These are phyloP conservation scores for Macrosiphum euphorbiae DNA, from an alignment of 2,888 invertebrate genomes.

Conservation along the genomic window DNA sequence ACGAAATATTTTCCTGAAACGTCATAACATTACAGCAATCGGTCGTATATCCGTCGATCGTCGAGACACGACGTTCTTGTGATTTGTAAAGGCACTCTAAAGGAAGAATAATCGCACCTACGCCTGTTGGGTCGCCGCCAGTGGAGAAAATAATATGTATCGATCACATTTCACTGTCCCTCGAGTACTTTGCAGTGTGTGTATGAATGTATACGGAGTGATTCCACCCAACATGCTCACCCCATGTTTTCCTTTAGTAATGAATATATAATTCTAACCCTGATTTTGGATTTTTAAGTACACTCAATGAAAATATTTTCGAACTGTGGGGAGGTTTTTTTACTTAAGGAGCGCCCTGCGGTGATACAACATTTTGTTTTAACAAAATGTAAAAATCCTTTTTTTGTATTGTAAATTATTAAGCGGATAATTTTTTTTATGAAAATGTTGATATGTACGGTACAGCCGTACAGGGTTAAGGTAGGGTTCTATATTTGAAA, in stretches of 20 bases:
- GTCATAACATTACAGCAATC: not conserved
- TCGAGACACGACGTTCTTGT: not conserved
- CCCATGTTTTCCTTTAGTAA: not conserved
- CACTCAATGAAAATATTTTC: not conserved
- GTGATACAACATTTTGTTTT: not conserved
- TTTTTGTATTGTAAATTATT: not conserved
- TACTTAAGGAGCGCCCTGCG: not conserved
- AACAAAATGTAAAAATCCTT: rapidly evolving
- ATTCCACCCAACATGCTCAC: not conserved
- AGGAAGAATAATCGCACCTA: not conserved
- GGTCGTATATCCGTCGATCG: not conserved
- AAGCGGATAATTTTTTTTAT: not conserved
- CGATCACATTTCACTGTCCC: not conserved
- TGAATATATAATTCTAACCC: not conserved
- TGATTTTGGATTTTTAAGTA: not conserved
- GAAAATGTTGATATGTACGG: not conserved
- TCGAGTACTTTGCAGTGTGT: not conserved
- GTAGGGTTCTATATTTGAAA: no score
- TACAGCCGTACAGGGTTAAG: no score
- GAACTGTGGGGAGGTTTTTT: not conserved
- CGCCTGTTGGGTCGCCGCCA: not conserved
- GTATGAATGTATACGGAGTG: not conserved
- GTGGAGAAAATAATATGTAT: not conserved
- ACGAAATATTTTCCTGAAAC: not conserved
- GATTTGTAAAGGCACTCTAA: not conserved